Percentiles rank a stretch among this genome's conserved stretches.
Evolutionary conservation across 2,113 vertebrate species (phyloP).

Genomic region (Oriolus oriolus): DNA sequence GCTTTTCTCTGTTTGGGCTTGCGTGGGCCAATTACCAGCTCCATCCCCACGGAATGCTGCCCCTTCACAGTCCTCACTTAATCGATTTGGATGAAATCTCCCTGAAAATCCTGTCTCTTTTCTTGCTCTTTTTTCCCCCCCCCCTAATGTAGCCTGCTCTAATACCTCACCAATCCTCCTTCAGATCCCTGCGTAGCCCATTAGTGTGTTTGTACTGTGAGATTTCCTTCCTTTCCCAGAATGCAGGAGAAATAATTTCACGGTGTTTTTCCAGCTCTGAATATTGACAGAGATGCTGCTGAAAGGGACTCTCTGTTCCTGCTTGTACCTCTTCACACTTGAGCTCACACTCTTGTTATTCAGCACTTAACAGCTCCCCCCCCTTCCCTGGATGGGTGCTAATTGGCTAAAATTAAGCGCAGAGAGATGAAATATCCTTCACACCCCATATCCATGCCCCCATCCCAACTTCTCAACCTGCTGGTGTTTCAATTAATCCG

Average conservation of each 20-base stretch:
- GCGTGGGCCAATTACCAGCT: background rate
- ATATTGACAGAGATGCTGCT: conserved; percentile 9
- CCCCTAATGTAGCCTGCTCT: conserved; percentile 2
- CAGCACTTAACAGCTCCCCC: background rate
- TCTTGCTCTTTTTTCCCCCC: background rate
- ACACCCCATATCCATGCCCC: background rate
- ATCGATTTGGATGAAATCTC: conserved; percentile 51
- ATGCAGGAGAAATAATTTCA: conserved; percentile 22
- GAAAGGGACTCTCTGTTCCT: background rate
- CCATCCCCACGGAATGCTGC: background rate
- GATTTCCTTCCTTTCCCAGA: background rate
- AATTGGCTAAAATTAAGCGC: conserved; percentile 41
- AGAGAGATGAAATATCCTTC: background rate
- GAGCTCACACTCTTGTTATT: conserved; percentile 11
- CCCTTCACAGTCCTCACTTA: conserved; percentile 35
- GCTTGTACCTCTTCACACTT: conserved; percentile 34
- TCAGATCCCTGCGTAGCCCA: conserved; percentile 16
- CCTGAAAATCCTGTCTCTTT: conserved; percentile 41
- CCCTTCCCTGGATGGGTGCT: background rate
- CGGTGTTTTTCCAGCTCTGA: conserved; percentile 28
- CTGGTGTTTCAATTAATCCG: background rate
- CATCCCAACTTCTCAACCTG: background rate
- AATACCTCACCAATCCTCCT: conserved; percentile 25
- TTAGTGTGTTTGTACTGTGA: conserved; percentile 37
- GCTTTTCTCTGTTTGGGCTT: conserved; percentile 26